Conservation (phyloP, 2,113 vertebrate species). For the Antechinus flavipes region DNA sequence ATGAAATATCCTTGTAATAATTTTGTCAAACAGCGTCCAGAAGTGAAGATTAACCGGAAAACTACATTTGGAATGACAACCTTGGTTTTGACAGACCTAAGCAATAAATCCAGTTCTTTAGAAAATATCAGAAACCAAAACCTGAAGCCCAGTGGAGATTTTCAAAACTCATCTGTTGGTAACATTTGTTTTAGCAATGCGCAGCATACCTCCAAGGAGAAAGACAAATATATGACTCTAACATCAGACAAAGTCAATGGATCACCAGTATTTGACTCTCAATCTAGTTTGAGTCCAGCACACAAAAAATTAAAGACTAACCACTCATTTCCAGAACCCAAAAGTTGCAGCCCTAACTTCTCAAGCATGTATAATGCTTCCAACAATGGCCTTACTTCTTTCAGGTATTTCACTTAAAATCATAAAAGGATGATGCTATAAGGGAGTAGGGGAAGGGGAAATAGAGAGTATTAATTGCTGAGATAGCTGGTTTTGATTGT, state of each 20-base stretch:
- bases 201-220: slow-evolving; percentile 56
- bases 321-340: slow-evolving; percentile 79
- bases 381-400: slow-evolving; percentile 3
- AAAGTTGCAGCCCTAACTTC: slow-evolving; percentile 41
- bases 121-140: slow-evolving; percentile 42
- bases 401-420: background rate
- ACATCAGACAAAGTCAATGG: background rate
- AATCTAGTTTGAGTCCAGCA: slow-evolving; percentile 82
- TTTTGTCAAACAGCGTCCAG: slow-evolving; percentile 88
- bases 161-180: slow-evolving; percentile 64
- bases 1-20: slow-evolving; percentile 92
- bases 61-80: slow-evolving; percentile 92
- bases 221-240: slow-evolving; percentile 32
- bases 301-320: slow-evolving; percentile 93
- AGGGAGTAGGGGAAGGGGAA: background rate
- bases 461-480: background rate
- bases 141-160: background rate
- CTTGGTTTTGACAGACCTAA: slow-evolving; percentile 91
- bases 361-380: slow-evolving; percentile 78
- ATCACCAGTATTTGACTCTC: slow-evolving; percentile 63
- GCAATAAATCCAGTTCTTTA: slow-evolving; percentile 69
- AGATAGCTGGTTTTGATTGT: slow-evolving; percentile 8
- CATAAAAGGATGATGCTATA: background rate
- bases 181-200: slow-evolving; percentile 73
- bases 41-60: slow-evolving; percentile 93